Conservation (phyloP, 2,888 invertebrate genomes). For the Callyntrura guangdongensis region DNA sequence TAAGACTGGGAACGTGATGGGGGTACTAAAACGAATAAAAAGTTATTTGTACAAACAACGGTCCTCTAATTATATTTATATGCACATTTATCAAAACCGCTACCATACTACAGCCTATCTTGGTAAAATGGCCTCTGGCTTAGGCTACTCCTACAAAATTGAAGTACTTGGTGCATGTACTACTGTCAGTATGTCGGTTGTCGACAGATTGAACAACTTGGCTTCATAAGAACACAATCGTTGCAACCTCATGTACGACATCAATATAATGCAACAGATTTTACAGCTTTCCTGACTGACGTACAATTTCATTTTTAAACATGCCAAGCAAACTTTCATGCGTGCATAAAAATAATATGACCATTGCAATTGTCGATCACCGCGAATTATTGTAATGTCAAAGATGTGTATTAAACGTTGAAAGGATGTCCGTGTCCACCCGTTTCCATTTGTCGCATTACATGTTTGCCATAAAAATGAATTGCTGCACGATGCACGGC, state of each 20-base stretch:
- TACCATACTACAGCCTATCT: neutral
- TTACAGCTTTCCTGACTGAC: neutral
- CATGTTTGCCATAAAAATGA: neutral
- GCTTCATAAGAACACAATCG: neutral
- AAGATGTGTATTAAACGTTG: neutral
- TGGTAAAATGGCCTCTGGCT: slow-evolving; percentile 18
- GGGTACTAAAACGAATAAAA: neutral
- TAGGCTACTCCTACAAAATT: neutral
- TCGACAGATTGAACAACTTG: slow-evolving; percentile 1
- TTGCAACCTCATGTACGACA: neutral
- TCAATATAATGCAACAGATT: neutral
- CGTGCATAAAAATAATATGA: neutral
- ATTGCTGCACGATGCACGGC: slow-evolving; percentile 1
- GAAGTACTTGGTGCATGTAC: neutral
- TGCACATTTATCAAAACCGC: neutral
- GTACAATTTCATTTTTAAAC: neutral
- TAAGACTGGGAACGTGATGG: slow-evolving; percentile 6
- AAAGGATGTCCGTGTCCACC: neutral
- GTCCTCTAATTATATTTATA: slow-evolving; percentile 33
- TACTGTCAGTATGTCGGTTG: neutral
- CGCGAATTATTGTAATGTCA: neutral
- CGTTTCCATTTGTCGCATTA: slow-evolving; percentile 4
- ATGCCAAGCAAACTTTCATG: neutral
- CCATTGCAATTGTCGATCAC: neutral
- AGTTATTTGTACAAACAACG: slow-evolving; percentile 31